phyloP scores from a whole-genome alignment of 2,797 vertebrate species.

The Onychomys leucogaster region DNA sequence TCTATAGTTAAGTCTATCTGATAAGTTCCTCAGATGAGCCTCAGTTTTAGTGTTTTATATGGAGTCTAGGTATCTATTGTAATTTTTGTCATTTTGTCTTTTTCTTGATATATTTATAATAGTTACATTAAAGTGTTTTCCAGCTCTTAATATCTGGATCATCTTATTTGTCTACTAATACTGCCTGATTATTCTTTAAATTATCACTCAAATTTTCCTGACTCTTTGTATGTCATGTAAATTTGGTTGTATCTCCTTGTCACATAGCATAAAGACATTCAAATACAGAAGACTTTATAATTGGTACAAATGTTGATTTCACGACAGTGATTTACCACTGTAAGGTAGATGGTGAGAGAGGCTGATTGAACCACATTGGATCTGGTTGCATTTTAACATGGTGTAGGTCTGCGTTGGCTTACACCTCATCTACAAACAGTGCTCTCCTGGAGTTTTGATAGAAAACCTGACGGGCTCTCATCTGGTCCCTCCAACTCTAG shows the following conservation, averaged over 20 bases:
- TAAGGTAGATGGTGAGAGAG: not conserved
- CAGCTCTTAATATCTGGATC: not conserved
- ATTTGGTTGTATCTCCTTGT: not conserved
- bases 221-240: not conserved
- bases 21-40: not conserved
- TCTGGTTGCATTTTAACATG: constrained; percentile 36
- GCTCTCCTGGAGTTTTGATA: not conserved
- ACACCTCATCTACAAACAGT: not conserved
- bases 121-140: not conserved
- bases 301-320: not conserved
- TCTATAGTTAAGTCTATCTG: not conserved
- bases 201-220: not conserved
- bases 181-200: constrained; percentile 4
- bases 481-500: not conserved
- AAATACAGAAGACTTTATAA: not conserved
- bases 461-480: not conserved
- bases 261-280: not conserved
- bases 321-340: not conserved
- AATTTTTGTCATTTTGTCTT: not conserved
- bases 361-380: not conserved
- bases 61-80: not conserved
- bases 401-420: not conserved
- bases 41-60: not conserved
- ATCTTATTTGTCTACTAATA: not conserved
- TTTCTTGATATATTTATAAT: constrained; percentile 8